Percentiles rank a stretch among this genome's conserved stretches.
phyloP scores from a whole-genome alignment of 1,140 invertebrate genomes.

The Dufourea novaeangliae region DNA sequence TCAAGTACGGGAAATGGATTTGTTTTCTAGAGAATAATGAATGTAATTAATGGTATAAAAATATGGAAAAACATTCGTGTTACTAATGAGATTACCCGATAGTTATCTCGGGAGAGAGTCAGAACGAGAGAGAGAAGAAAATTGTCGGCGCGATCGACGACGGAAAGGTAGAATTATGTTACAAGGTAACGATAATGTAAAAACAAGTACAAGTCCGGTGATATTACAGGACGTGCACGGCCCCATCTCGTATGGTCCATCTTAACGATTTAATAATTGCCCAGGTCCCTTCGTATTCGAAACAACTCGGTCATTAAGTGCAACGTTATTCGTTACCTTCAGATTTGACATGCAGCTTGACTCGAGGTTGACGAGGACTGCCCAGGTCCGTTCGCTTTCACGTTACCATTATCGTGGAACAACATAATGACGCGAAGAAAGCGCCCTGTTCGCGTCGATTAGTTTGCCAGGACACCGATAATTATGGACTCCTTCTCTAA shows the following conservation, averaged over 20 bases:
- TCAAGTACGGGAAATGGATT: too few species aligned
- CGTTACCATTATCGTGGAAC: constrained; percentile 53
- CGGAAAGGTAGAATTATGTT: not conserved
- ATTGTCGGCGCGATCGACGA: not conserved
- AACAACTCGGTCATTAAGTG: constrained; percentile 47
- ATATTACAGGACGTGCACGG: constrained; percentile 19
- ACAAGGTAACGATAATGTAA: constrained; percentile 55
- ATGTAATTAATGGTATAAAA: not conserved
- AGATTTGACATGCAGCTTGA: constrained; percentile 51
- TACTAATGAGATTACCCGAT: not conserved
- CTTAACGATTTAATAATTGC: constrained; percentile 62
- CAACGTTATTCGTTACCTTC: constrained; percentile 47
- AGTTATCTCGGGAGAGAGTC: not conserved
- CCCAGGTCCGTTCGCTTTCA: constrained; percentile 2
- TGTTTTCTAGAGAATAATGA: too few species aligned
- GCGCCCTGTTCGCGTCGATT: constrained; percentile 18
- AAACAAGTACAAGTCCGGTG: constrained; percentile 3
- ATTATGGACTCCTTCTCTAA: constrained; percentile 31
- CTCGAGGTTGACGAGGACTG: constrained; percentile 14
- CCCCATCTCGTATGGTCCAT: constrained; percentile 24
- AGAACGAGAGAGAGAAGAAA: too few species aligned
- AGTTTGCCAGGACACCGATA: constrained; percentile 14
- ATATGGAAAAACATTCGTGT: not conserved
- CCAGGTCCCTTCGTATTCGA: constrained; percentile 37
- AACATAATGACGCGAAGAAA: constrained; percentile 48